These are phyloP conservation scores for Elymnias hypermnestra DNA, from an alignment of 1,140 invertebrate species.

Conservation along the genomic window DNA sequence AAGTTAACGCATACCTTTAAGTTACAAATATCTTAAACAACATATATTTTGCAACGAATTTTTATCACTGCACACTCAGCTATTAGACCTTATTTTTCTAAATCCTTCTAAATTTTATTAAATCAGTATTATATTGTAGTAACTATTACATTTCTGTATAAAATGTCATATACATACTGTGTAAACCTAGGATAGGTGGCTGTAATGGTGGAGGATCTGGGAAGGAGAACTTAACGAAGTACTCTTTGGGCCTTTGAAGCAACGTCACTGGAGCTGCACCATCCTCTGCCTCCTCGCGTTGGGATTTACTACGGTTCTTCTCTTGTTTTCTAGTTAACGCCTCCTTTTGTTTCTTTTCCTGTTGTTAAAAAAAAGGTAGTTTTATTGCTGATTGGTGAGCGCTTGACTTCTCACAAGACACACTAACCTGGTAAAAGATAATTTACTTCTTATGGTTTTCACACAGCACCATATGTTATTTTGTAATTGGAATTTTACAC, in stretches of 20 bases:
- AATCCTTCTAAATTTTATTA: no score
- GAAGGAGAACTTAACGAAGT: constrained; percentile 98
- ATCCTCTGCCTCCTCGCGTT: constrained; percentile 88
- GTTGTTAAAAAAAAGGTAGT: constrained; percentile 8
- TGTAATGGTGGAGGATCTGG: constrained; percentile 95
- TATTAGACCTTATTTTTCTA: no score
- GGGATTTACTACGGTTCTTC: constrained; percentile 89
- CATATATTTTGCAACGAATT: no score
- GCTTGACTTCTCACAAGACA: no score
- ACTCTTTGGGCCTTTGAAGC: constrained; percentile 92
- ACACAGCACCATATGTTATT: background rate
- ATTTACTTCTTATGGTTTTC: no score
- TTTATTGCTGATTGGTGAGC: no score
- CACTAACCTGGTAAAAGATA: no score
- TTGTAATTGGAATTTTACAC: background rate
- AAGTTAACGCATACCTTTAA: no score
- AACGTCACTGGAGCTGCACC: constrained; percentile 89
- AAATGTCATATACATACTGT: background rate
- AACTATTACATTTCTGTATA: no score
- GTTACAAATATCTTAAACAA: no score
- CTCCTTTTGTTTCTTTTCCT: constrained; percentile 95
- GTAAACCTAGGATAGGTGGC: constrained; percentile 94
- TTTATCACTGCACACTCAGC: no score
- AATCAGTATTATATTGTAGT: no score
- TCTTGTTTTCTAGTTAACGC: constrained; percentile 95